Conservation (phyloP, 2,888 invertebrate genomes). For the Galerucella pusilla region DNA sequence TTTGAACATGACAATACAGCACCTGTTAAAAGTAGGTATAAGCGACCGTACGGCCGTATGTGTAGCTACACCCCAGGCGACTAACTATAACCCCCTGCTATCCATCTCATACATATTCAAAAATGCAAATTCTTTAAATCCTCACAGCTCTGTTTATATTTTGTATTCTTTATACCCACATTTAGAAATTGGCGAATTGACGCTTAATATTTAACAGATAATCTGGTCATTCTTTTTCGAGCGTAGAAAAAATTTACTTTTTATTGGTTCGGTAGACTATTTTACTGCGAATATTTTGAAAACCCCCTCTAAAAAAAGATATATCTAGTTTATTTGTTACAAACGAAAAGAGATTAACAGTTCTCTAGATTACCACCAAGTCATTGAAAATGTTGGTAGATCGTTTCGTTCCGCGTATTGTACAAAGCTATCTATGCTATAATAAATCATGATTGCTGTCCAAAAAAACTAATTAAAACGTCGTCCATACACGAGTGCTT, state of each 20-base stretch:
- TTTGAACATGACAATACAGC: constrained; percentile 41
- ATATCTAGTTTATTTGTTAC: background rate
- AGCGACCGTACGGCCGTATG: constrained; percentile 36
- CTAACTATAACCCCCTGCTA: constrained; percentile 46
- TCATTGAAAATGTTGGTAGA: background rate
- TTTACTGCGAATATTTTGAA: background rate
- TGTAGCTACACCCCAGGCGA: constrained; percentile 42
- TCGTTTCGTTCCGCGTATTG: background rate
- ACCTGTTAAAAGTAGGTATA: constrained; percentile 44
- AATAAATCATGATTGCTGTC: background rate
- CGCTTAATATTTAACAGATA: constrained; percentile 37
- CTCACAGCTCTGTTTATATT: constrained; percentile 48
- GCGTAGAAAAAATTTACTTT: constrained; percentile 11
- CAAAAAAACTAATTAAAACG: background rate
- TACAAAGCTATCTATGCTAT: background rate
- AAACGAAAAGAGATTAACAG: background rate
- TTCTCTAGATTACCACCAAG: no score
- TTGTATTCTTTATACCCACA: constrained; percentile 44
- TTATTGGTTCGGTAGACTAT: background rate
- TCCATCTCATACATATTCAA: constrained; percentile 59
- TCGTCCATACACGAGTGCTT: background rate
- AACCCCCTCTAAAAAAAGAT: background rate
- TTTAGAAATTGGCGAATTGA: constrained; percentile 41
- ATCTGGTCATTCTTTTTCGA: constrained; percentile 32
- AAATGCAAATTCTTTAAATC: constrained; percentile 39